These are phyloP conservation scores for Machaerirhynchus nigripectus DNA, from an alignment of 2,113 vertebrate genomes.

Conservation along the genomic window DNA sequence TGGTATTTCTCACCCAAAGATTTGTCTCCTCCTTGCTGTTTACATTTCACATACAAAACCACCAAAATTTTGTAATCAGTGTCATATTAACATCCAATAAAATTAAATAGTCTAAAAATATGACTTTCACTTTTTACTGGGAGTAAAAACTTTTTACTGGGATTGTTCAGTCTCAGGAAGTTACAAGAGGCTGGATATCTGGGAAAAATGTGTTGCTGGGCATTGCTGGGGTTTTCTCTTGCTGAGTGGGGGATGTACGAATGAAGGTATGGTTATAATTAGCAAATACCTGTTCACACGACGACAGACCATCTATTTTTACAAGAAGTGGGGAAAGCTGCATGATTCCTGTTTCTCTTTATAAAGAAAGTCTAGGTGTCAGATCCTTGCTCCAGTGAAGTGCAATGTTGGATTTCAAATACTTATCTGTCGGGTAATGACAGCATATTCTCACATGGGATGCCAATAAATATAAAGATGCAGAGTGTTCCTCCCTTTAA, in stretches of 20 bases:
- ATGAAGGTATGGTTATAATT: background rate
- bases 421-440: slow-evolving; percentile 35
- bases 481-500: background rate
- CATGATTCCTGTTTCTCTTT: background rate
- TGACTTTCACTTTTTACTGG: background rate
- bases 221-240: background rate
- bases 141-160: too few species aligned
- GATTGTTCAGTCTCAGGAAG: background rate
- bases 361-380: background rate
- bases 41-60: background rate
- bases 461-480: slow-evolving; percentile 40
- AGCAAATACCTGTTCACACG: background rate
- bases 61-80: background rate
- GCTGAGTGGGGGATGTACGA: background rate
- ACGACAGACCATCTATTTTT: background rate
- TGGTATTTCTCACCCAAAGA: background rate
- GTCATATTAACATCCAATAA: background rate
- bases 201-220: background rate
- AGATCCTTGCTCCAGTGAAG: background rate
- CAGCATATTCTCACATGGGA: slow-evolving; percentile 26
- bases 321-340: background rate
- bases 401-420: background rate
- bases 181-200: background rate
- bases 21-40: background rate
- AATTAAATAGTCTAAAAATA: background rate